Percentiles rank a stretch among this genome's conserved stretches.
Conservation (phyloP, 2,797 vertebrate species). For the Megaceryle alcyon region DNA sequence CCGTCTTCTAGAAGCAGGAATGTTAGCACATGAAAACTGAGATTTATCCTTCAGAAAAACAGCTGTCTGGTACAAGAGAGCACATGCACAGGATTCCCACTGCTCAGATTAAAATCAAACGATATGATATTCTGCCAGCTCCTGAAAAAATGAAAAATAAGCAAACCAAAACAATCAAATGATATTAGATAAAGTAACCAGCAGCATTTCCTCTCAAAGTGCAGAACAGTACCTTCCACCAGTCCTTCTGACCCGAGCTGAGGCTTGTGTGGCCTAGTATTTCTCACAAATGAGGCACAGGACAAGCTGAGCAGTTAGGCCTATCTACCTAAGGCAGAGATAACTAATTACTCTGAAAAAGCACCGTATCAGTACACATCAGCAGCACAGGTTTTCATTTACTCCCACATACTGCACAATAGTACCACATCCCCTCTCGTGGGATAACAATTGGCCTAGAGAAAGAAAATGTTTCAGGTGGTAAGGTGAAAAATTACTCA, state of each 20-base stretch:
- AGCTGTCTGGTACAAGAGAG: neutral
- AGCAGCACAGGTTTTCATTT: neutral
- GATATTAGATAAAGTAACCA: neutral
- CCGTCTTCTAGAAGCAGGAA: neutral
- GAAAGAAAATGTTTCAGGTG: neutral
- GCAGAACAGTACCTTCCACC: neutral
- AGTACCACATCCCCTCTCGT: neutral
- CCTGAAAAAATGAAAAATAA: neutral
- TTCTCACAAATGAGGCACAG: neutral
- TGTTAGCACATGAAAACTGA: neutral
- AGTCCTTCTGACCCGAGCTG: neutral
- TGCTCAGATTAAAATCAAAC: neutral
- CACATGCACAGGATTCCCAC: rapidly evolving
- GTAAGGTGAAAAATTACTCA: neutral
- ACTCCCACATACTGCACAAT: neutral
- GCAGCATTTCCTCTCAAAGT: neutral
- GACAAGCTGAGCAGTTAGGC: neutral
- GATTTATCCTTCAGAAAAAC: neutral
- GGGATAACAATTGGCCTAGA: neutral
- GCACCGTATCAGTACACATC: neutral
- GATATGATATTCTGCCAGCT: neutral
- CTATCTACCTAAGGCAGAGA: neutral
- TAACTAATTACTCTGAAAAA: neutral
- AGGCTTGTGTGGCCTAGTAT: neutral
- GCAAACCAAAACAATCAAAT: neutral